Percentiles rank a stretch among this genome's conserved stretches.
phyloP scores from a whole-genome alignment of 2,113 vertebrate genomes.

The Saguinus midas region DNA sequence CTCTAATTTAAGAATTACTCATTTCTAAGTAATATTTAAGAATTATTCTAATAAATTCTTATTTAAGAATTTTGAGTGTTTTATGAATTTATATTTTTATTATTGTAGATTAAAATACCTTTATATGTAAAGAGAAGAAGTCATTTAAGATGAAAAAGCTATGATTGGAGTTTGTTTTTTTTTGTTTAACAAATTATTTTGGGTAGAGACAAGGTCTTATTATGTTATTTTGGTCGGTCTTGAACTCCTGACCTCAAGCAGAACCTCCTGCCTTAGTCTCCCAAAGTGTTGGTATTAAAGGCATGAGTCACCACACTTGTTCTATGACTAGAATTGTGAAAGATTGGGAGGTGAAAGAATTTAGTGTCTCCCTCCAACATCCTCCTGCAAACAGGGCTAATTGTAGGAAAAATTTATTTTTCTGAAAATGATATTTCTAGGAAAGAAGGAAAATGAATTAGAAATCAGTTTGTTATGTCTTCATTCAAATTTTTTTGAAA shows the following conservation, averaged over 20 bases:
- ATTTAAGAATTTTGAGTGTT: slow-evolving; percentile 26
- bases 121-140: neutral
- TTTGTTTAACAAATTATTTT: neutral
- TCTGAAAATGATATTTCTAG: neutral
- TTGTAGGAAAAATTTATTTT: neutral
- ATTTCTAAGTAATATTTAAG: slow-evolving; percentile 24
- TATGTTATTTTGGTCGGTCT: too few relatives aligned
- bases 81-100: slow-evolving; percentile 14
- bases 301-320: too few relatives aligned
- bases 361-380: neutral
- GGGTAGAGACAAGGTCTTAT: too few relatives aligned
- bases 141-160: neutral
- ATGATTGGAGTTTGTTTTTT: neutral
- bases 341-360: neutral
- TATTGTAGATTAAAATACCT: slow-evolving; percentile 6
- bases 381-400: neutral
- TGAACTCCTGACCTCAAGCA: too few relatives aligned
- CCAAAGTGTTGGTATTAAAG: too few relatives aligned
- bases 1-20: neutral
- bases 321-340: neutral
- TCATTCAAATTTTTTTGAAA: slow-evolving; percentile 10
- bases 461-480: neutral
- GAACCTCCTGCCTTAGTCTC: too few relatives aligned
- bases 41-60: neutral
- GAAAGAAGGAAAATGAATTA: neutral